phyloP scores from a whole-genome alignment of 2,888 invertebrate genomes.

The Parnassius orleans region DNA sequence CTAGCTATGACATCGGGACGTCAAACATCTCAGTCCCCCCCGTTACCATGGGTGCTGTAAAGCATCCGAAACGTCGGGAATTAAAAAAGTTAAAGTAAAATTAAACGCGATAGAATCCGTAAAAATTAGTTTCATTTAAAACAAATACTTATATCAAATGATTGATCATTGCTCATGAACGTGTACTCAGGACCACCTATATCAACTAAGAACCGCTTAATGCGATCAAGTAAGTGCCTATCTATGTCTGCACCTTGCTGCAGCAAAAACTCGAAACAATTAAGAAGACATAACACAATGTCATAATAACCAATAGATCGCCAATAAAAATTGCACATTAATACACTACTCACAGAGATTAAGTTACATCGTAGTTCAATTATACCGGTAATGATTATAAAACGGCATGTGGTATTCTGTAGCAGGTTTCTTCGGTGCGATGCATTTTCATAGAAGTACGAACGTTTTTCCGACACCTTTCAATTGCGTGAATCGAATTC shows the following conservation, averaged over 20 bases:
- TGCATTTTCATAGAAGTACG: conserved; percentile 78
- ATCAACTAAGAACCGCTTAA: conserved; percentile 38
- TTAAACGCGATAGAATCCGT: too few species aligned
- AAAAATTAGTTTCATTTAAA: too few species aligned
- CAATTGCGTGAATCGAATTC: conserved; percentile 76
- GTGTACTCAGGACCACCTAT: conserved; percentile 39
- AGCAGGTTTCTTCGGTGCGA: conserved; percentile 69
- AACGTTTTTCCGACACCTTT: conserved; percentile 78
- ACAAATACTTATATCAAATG: too few species aligned
- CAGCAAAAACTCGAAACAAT: conserved; percentile 77
- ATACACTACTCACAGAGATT: conserved; percentile 57
- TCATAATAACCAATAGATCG: conserved; percentile 57
- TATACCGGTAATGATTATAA: conserved; percentile 56
- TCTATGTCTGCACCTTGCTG: conserved; percentile 76
- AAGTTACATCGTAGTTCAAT: conserved; percentile 54
- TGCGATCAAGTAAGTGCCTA: conserved; percentile 36
- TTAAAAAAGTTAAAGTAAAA: too few species aligned
- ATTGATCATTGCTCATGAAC: not conserved
- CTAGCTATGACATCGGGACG: too few species aligned
- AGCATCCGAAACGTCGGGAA: too few species aligned
- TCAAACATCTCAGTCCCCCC: too few species aligned
- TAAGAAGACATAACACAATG: conserved; percentile 59
- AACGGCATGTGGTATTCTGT: conserved; percentile 67
- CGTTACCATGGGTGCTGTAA: too few species aligned
- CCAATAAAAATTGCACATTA: conserved; percentile 65